These are phyloP conservation scores for Tetramorium simillimum DNA, from an alignment of 1,140 invertebrate species.

Conservation along the genomic window DNA sequence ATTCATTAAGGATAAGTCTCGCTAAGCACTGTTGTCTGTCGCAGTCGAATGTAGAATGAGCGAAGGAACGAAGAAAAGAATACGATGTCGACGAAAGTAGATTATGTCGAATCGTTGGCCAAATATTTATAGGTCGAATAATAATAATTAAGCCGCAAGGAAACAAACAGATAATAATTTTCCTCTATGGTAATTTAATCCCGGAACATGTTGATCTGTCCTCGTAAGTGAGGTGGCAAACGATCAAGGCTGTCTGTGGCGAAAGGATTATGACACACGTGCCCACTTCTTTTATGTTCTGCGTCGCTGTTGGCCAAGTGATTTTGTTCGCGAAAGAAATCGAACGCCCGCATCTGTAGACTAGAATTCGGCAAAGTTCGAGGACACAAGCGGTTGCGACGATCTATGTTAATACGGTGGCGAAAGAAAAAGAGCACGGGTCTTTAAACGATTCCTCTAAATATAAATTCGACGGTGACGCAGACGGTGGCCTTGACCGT, in stretches of 20 bases:
- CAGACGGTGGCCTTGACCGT: slow-evolving; percentile 80
- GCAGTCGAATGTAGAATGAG: slow-evolving; percentile 23
- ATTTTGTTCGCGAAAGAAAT: slow-evolving; percentile 26
- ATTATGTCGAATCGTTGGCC: neutral
- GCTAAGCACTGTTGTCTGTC: slow-evolving; percentile 65
- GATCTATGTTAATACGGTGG: slow-evolving; percentile 41
- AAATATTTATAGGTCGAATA: slow-evolving; percentile 3
- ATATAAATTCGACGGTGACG: slow-evolving; percentile 74
- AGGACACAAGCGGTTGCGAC: neutral
- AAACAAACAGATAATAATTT: slow-evolving; percentile 19
- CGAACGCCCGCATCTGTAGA: neutral
- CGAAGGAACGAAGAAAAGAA: neutral
- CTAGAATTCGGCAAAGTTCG: slow-evolving; percentile 43
- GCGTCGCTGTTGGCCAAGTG: neutral
- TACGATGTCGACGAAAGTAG: neutral
- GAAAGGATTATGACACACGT: slow-evolving; percentile 37
- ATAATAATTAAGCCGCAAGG: neutral
- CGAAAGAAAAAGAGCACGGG: neutral
- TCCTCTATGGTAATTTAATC: slow-evolving; percentile 27
- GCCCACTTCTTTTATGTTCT: slow-evolving; percentile 37
- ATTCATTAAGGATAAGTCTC: slow-evolving; percentile 72
- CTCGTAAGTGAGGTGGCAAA: slow-evolving; percentile 35
- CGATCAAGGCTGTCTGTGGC: slow-evolving; percentile 47
- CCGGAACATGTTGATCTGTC: slow-evolving; percentile 23
- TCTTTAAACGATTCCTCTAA: slow-evolving; percentile 56